Base-by-base conservation (phyloP, 23 tunicate species). In the Oikopleura albicans region DNA sequence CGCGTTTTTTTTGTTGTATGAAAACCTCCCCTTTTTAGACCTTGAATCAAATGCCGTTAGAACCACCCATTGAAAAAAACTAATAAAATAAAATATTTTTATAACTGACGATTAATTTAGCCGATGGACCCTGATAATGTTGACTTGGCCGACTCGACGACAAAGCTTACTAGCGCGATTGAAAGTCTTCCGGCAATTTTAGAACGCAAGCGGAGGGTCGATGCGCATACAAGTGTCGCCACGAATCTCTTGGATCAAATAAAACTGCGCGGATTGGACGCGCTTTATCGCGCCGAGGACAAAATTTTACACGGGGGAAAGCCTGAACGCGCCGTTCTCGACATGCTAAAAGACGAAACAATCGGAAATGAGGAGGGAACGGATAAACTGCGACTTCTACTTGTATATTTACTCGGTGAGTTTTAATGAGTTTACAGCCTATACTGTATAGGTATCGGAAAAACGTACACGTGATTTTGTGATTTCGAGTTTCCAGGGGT, bases 141-240 rank as follows among this genome's bases (percentile, higher is more conserved):
- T 29, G 79, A 71, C 31, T 29, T 71, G 27, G 34, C 4, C 27
- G 79, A 71, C 33, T 71, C 79, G 2, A 71, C 79, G 37, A 71
- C 28, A 2, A 71, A 71, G 79, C 35, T 71, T 2, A 71, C 79
- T 22, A 71, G 79, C 79, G 41, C 35, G 84, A 76, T 79, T 40
- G 89, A 88, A 39, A 86, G 89, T 4, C 84, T 95, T 39, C 99
- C 99, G 35, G 89, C 88, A 41, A 76, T 95, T 63, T 63, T 95
- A 66, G 96, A 95, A 75, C 89, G 91, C 75, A 95, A 95, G 66
- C 86, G 99, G 2, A 83, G 87, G 36, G 89, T 88, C 84, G 96
- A 95, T 84, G 91, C 91, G 89, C 99, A 95, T 76, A 95, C 99
- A 29, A 90, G 90, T 0, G 90, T 95, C 41, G 99, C 99, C 39